Percentiles rank a stretch among this genome's conserved stretches.
These are phyloP conservation scores for Coracias cyanogaster DNA, from an alignment of 2,797 vertebrate species.

Conservation along the genomic window DNA sequence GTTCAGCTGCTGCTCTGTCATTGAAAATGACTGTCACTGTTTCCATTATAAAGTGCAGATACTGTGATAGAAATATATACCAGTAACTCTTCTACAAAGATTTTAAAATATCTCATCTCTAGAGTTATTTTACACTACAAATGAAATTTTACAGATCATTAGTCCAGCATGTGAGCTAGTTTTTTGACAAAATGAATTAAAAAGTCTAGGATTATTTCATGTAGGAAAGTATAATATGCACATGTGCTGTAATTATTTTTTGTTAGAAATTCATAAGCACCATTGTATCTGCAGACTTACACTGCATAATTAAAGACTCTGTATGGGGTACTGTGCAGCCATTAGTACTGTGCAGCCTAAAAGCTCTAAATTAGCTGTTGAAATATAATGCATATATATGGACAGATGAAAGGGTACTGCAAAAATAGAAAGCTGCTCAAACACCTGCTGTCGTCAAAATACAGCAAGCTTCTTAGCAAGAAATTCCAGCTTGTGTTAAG, in stretches of 20 bases:
- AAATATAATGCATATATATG: background rate
- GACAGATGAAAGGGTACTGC: background rate
- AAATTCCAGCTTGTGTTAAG: background rate
- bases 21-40: background rate
- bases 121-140: slow-evolving; percentile 46
- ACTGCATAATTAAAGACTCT: slow-evolving; percentile 25
- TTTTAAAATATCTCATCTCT: slow-evolving; percentile 9
- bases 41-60: background rate
- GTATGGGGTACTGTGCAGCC: background rate
- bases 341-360: background rate
- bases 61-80: background rate
- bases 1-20: slow-evolving; percentile 6
- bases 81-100: background rate
- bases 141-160: slow-evolving; percentile 62
- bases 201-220: slow-evolving; percentile 12
- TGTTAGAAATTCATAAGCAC: slow-evolving; percentile 6
- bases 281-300: background rate
- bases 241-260: slow-evolving; percentile 22
- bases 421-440: background rate
- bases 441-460: slow-evolving; percentile 4
- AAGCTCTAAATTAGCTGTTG: background rate
- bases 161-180: slow-evolving; percentile 22
- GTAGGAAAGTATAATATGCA: slow-evolving; percentile 5
- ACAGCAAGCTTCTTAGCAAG: background rate
- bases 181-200: slow-evolving; percentile 30